Evolutionary conservation across 2,113 vertebrate genomes (phyloP).

Genomic region (Halcyon malimbica): DNA sequence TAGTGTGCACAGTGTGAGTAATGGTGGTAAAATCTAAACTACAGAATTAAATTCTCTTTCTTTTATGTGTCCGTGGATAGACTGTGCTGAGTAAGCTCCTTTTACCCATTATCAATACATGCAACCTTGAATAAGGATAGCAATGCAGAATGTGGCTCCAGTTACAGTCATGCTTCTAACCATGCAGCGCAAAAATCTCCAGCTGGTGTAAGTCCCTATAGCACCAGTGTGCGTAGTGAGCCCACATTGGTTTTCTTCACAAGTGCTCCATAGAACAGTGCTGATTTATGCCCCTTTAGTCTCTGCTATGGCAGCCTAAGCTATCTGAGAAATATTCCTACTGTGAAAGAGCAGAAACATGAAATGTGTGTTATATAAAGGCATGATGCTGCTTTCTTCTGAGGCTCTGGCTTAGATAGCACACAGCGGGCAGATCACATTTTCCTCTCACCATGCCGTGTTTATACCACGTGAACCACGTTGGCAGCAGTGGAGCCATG

Average conservation of each 20-base stretch:
- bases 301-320: background rate
- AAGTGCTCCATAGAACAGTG: background rate
- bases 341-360: background rate
- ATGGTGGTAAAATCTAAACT: background rate
- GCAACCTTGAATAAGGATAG: background rate
- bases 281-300: background rate
- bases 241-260: background rate
- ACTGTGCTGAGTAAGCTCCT: background rate
- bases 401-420: background rate
- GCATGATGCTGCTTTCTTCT: background rate
- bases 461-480: fast-evolving
- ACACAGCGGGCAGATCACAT: background rate
- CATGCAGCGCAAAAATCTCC: background rate
- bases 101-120: background rate
- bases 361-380: background rate
- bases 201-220: background rate
- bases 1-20: background rate
- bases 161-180: background rate
- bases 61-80: background rate
- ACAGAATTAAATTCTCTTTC: background rate
- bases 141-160: background rate
- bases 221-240: background rate
- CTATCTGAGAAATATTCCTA: background rate
- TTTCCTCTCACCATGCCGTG: background rate
- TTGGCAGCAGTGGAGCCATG: background rate